A percentile compares a stretch with the other conserved stretches of the same genome.
Evolutionary conservation across 2,888 invertebrate genomes (phyloP).

Genomic region (Tenthredo distinguenda): DNA sequence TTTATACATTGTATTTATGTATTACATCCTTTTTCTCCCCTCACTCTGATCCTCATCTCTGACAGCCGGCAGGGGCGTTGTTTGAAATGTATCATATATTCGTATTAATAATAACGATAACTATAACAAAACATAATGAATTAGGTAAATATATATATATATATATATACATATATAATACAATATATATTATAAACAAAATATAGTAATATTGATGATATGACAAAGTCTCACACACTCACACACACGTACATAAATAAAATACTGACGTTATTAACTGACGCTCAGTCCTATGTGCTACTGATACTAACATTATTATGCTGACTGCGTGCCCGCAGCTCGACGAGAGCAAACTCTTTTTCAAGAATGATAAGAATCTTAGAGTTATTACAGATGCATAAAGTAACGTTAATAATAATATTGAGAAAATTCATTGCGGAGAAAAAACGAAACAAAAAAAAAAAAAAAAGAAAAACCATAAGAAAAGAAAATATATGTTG

Average conservation of each 20-base stretch:
- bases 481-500: slow-evolving; percentile 65
- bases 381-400: slow-evolving; percentile 57
- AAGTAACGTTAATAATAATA: slow-evolving; percentile 65
- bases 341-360: slow-evolving; percentile 65
- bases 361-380: slow-evolving; percentile 64
- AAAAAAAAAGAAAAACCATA: slow-evolving; percentile 53
- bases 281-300: slow-evolving; percentile 70
- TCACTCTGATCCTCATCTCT: slow-evolving; percentile 71
- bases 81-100: slow-evolving; percentile 78
- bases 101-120: slow-evolving; percentile 76
- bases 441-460: slow-evolving; percentile 55
- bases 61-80: slow-evolving; percentile 74
- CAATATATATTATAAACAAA: slow-evolving; percentile 62
- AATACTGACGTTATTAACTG: slow-evolving; percentile 58
- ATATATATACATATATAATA: slow-evolving; percentile 65
- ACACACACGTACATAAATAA: slow-evolving; percentile 55
- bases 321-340: slow-evolving; percentile 69
- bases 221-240: slow-evolving; percentile 60
- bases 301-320: slow-evolving; percentile 70
- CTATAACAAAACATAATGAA: slow-evolving; percentile 76
- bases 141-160: slow-evolving; percentile 71
- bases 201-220: slow-evolving; percentile 71
- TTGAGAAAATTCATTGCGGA: slow-evolving; percentile 53
- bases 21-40: slow-evolving; percentile 52
- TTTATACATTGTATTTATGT: background rate